phyloP scores from a whole-genome alignment of 2,113 vertebrate genomes.

The Perognathus longimembris region DNA sequence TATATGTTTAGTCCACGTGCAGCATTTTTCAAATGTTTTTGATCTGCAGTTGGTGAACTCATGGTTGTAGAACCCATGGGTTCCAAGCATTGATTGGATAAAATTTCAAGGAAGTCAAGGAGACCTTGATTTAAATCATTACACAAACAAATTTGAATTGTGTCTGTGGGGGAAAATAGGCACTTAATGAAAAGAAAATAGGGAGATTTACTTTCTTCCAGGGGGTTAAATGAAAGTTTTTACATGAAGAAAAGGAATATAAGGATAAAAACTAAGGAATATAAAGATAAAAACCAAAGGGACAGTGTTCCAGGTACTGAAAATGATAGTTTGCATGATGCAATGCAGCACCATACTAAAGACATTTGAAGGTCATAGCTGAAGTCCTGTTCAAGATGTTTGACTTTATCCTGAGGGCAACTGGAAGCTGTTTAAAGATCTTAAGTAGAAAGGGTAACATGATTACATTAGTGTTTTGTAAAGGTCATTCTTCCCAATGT shows the following conservation, averaged over 20 bases:
- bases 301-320: neutral
- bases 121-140: neutral
- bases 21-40: neutral
- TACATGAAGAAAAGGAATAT: neutral
- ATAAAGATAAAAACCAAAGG: neutral
- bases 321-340: neutral
- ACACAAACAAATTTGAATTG: neutral
- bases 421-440: constrained; percentile 71
- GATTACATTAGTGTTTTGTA: constrained; percentile 72
- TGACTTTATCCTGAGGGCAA: constrained; percentile 71
- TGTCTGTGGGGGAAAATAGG: neutral
- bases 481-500: constrained; percentile 46
- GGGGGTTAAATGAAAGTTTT: neutral
- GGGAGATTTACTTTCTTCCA: neutral
- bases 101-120: neutral
- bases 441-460: constrained; percentile 69
- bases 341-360: neutral
- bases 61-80: too few species aligned
- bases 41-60: neutral
- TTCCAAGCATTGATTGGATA: neutral
- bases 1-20: neutral
- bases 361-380: constrained; percentile 55
- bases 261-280: neutral
- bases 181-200: neutral
- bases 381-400: constrained; percentile 64